phyloP scores from a whole-genome alignment of 2,797 vertebrate genomes.

The Coregonus suidteri region DNA sequence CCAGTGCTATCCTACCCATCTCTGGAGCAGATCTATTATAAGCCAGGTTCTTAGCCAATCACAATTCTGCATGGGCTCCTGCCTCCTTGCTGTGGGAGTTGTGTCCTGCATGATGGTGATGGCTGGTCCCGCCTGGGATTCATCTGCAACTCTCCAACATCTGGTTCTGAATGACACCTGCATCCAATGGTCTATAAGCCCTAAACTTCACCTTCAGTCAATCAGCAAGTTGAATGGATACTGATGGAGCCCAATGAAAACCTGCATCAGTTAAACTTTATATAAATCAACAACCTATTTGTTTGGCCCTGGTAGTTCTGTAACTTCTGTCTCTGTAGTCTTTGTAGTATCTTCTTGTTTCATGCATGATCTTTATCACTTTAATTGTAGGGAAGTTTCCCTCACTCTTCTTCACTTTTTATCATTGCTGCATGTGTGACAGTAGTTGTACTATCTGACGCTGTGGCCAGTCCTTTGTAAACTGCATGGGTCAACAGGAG shows the following conservation, averaged over 20 bases:
- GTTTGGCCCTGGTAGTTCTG: conserved; percentile 40
- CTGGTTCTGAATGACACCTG: conserved; percentile 52
- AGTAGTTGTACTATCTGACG: conserved; percentile 49
- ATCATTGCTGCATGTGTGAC: conserved; percentile 63
- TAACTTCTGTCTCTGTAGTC: conserved; percentile 37
- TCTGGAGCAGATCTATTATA: not conserved
- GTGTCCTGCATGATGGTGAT: conserved; percentile 18
- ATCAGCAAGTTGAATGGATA: conserved; percentile 70
- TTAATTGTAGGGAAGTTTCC: conserved; percentile 39
- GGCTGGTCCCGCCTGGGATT: conserved; percentile 2
- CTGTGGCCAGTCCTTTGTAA: conserved; percentile 37
- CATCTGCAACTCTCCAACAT: not conserved
- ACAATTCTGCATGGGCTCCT: not conserved
- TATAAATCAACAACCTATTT: conserved; percentile 46
- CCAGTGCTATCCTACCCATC: not conserved
- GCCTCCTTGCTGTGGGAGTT: not conserved
- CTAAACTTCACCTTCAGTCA: conserved; percentile 62
- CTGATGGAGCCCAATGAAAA: conserved; percentile 54
- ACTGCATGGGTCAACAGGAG: conserved; percentile 61
- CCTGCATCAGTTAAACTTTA: conserved; percentile 50
- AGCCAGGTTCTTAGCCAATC: conserved; percentile 4
- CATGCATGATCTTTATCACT: conserved; percentile 61
- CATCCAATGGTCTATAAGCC: conserved; percentile 52
- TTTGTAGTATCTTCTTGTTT: conserved; percentile 14
- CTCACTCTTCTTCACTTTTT: conserved; percentile 38